Percentiles rank a stretch among this genome's conserved stretches.
Conservation (phyloP, 2,797 vertebrate genomes). For the Ctenochaetus hawaiiensis region DNA sequence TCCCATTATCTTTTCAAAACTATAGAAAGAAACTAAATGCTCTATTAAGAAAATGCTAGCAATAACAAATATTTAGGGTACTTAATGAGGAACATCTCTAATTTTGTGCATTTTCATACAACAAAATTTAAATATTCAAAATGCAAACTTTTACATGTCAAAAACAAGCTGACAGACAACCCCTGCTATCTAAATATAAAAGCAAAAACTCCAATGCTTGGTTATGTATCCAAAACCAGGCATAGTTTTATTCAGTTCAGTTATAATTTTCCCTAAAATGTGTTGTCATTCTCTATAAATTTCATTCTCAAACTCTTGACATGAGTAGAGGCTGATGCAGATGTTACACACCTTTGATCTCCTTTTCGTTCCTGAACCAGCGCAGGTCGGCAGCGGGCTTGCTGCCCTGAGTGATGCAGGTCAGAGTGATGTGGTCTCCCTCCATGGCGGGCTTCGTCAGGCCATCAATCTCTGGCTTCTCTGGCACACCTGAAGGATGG, state of each 20-base stretch:
- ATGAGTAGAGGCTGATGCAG: constrained; percentile 2
- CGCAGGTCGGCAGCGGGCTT: constrained; percentile 98
- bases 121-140: background rate
- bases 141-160: too few relatives aligned
- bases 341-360: constrained; percentile 92
- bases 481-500: constrained; percentile 91
- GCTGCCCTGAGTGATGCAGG: constrained; percentile 97
- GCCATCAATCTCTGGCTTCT: constrained; percentile 96
- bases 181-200: background rate
- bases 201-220: background rate
- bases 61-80: background rate
- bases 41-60: background rate
- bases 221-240: background rate
- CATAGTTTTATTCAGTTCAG: background rate
- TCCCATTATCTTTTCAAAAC: background rate
- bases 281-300: background rate
- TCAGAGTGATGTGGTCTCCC: constrained; percentile 95
- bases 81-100: background rate
- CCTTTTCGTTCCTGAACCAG: constrained; percentile 98
- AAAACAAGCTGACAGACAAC: background rate
- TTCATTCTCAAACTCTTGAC: background rate
- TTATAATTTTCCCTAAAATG: background rate
- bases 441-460: constrained; percentile 95
- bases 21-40: background rate
- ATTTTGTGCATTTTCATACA: background rate